phyloP scores from a whole-genome alignment of 1,140 invertebrate genomes.

The Teleogryllus occipitalis region DNA sequence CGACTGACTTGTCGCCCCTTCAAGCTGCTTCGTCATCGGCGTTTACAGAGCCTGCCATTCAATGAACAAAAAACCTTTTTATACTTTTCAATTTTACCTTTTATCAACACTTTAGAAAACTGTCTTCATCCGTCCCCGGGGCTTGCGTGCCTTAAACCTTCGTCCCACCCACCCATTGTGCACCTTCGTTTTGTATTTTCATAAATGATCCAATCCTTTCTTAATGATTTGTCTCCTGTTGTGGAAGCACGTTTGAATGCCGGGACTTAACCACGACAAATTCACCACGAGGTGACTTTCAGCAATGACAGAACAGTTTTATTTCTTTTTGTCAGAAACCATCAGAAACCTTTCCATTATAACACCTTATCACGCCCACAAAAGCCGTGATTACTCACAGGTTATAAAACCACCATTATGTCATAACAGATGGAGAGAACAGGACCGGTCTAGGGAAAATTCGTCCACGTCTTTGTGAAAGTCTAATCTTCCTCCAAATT shows the following conservation, averaged over 20 bases:
- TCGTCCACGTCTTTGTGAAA: neutral
- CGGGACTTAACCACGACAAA: neutral
- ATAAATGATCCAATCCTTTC: neutral
- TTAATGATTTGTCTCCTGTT: conserved; percentile 1
- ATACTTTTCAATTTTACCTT: conserved; percentile 6
- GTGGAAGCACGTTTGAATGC: neutral
- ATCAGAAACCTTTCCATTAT: neutral
- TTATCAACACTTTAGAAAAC: conserved; percentile 5
- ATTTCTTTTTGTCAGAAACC: neutral
- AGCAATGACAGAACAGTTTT: conserved; percentile 4
- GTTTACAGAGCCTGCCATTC: conserved; percentile 3
- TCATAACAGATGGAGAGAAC: neutral
- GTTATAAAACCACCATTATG: neutral
- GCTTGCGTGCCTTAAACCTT: neutral
- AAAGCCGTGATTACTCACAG: neutral
- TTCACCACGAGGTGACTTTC: neutral
- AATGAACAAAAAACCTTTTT: conserved; percentile 6
- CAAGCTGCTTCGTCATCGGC: neutral
- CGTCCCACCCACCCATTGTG: neutral
- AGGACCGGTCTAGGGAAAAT: neutral
- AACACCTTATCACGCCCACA: neutral
- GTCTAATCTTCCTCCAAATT: neutral
- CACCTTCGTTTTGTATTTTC: neutral
- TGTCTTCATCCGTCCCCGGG: neutral
- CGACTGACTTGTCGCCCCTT: neutral